These are phyloP conservation scores for Embidobia sp. DNA, from an alignment of 2,888 invertebrate genomes.

Conservation along the genomic window DNA sequence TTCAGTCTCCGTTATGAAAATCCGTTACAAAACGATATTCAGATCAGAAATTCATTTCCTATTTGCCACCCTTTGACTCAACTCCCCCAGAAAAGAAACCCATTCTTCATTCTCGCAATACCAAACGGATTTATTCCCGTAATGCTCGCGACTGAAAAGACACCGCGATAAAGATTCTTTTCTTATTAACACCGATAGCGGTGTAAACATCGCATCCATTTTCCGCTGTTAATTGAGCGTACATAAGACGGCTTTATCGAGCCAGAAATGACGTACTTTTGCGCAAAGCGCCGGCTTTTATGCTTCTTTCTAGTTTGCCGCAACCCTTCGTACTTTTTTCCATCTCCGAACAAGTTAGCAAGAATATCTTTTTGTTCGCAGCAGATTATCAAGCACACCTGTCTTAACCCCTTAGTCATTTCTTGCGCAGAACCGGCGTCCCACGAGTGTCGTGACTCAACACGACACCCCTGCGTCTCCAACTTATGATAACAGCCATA, in stretches of 20 bases:
- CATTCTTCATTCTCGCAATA: slow-evolving; percentile 8
- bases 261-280: slow-evolving; percentile 1
- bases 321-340: slow-evolving; percentile 19
- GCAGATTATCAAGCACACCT: slow-evolving; percentile 44
- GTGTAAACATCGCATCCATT: slow-evolving; percentile 15
- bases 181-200: slow-evolving; percentile 25
- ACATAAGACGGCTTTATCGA: slow-evolving; percentile 31
- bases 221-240: slow-evolving; percentile 30
- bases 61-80: too few species aligned
- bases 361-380: slow-evolving; percentile 46
- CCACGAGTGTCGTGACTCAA: slow-evolving; percentile 40
- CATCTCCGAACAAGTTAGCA: slow-evolving; percentile 34
- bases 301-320: slow-evolving; percentile 9
- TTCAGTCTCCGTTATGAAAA: too few species aligned
- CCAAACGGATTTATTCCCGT: slow-evolving; percentile 10
- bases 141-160: slow-evolving; percentile 13
- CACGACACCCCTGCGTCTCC: slow-evolving; percentile 19
- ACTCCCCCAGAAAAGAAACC: too few species aligned
- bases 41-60: too few species aligned
- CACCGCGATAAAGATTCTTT: slow-evolving; percentile 3
- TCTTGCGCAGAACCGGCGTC: slow-evolving; percentile 10
- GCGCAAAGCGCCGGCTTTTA: background rate
- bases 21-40: too few species aligned
- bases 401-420: slow-evolving; percentile 21
- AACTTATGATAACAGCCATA: slow-evolving; percentile 53